Evolutionary conservation across 2,113 vertebrate genomes (phyloP), one percentile per base, ranked within the genome.

Genomic region (Cnemophilus loriae): DNA sequence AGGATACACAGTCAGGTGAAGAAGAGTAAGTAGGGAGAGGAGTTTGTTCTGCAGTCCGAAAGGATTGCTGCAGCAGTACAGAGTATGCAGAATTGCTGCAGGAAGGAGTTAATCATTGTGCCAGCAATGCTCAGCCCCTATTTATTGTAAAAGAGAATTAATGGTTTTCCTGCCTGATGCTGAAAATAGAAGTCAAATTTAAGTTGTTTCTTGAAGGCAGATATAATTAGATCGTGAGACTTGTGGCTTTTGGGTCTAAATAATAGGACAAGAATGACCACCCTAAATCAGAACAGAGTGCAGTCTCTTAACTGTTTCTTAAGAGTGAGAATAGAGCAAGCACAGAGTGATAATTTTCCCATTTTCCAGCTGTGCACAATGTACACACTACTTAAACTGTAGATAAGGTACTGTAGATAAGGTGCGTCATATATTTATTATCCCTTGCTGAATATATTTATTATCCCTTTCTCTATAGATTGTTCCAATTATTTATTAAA

Each of bases 151-250:
- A 90, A 70, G 35, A 88, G 73, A 88, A 92, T 92, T 95, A 93
- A 97, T 93, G 92, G 27, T 47, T 92, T 81, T 95, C 61, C 89
- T 93, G 80, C 68, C 60, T 92, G 20, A 39, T 95, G 73, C 80
- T 95, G 89, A 93, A 95, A 95, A 93, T 90, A 90, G 89, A 90
- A 95, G 76, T 78, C 47, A 93, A 95, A 93, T 93, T 92, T 93
- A 92, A 95, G 88, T 95, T 93, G 86, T 97, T 94, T 93, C 89
- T 94, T 95, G 91, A 82, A 92, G 80, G 77, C 70, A 93, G 61
- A 67, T 90, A 70, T 90, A 96, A 97, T 97, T 95, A 92, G 68
- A 87, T 91, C 60, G 39, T 89, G 84, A 91, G 89, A 91, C 65
- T 95, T 90, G 64, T 92, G 80, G 33, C 71, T 94, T 95, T 94